These are phyloP conservation scores for Hydrotaea diabolus DNA, from an alignment of 2,888 invertebrate genomes.

Conservation along the genomic window DNA sequence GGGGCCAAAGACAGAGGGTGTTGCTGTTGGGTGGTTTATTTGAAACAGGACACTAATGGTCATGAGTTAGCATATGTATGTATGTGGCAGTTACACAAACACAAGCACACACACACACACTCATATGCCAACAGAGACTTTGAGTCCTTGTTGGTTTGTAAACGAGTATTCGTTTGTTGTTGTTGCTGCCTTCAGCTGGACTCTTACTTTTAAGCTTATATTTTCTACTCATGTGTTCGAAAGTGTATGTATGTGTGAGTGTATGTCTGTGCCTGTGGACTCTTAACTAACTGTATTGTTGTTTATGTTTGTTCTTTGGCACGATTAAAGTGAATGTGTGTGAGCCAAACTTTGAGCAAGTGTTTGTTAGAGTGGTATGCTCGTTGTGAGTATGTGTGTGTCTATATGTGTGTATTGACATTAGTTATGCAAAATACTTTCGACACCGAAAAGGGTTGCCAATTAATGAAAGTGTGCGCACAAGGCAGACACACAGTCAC, in stretches of 20 bases:
- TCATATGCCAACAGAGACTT: not conserved
- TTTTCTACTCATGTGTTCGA: not conserved
- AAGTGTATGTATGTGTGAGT: not conserved
- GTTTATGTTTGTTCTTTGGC: slow-evolving; percentile 61
- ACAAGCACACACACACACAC: not conserved
- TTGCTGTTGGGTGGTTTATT: slow-evolving; percentile 58
- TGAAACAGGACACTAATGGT: slow-evolving; percentile 65
- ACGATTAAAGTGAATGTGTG: not conserved
- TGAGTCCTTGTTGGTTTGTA: not conserved
- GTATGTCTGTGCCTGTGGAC: slow-evolving; percentile 24
- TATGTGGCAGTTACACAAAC: not conserved
- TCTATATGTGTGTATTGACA: slow-evolving; percentile 20
- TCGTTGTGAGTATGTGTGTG: slow-evolving; percentile 19
- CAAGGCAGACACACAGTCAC: not conserved
- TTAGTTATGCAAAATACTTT: slow-evolving; percentile 55
- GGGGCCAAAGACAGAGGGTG: slow-evolving; percentile 39
- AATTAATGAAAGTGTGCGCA: not conserved
- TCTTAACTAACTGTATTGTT: slow-evolving; percentile 64
- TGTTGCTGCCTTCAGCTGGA: slow-evolving; percentile 54
- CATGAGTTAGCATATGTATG: slow-evolving; percentile 60
- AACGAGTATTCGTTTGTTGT: too few species aligned
- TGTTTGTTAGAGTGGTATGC: slow-evolving; percentile 31
- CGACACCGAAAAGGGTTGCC: slow-evolving; percentile 48
- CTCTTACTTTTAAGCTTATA: slow-evolving; percentile 47
- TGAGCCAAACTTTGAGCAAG: not conserved